Conservation (phyloP, 2,888 invertebrate genomes). For the Nasonovia ribisnigri region DNA sequence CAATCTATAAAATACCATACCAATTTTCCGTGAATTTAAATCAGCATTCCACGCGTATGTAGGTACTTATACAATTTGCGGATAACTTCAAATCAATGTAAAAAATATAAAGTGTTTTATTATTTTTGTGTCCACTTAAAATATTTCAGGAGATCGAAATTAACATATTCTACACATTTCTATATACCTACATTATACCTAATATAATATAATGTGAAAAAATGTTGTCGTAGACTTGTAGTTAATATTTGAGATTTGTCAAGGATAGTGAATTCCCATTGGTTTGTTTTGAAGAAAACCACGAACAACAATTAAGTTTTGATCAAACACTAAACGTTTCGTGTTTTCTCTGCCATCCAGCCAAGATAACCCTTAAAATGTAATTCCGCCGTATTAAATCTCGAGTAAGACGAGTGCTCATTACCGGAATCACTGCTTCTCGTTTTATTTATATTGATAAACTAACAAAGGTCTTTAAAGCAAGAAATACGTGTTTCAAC, state of each 20-base stretch:
- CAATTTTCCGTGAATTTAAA: neutral
- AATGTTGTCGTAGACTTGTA: neutral
- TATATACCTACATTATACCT: neutral
- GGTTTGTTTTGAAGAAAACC: neutral
- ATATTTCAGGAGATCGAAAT: neutral
- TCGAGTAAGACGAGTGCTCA: neutral
- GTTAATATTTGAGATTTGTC: neutral
- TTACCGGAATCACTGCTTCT: neutral
- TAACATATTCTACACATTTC: neutral
- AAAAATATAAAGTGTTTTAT: neutral
- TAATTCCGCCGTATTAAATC: neutral
- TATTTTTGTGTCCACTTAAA: neutral
- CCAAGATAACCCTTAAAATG: neutral
- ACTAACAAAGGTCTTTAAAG: constrained; percentile 12
- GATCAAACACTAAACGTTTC: neutral
- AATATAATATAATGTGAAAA: neutral
- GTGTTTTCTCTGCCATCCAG: neutral
- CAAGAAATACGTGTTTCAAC: neutral
- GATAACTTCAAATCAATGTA: neutral
- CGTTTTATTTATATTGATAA: neutral
- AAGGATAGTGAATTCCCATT: neutral
- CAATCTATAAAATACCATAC: neutral
- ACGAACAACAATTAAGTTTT: neutral
- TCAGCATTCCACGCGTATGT: neutral
- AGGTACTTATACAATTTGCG: neutral